Conservation (phyloP, 1,140 invertebrate species). For the Vollenhovia emeryi region DNA sequence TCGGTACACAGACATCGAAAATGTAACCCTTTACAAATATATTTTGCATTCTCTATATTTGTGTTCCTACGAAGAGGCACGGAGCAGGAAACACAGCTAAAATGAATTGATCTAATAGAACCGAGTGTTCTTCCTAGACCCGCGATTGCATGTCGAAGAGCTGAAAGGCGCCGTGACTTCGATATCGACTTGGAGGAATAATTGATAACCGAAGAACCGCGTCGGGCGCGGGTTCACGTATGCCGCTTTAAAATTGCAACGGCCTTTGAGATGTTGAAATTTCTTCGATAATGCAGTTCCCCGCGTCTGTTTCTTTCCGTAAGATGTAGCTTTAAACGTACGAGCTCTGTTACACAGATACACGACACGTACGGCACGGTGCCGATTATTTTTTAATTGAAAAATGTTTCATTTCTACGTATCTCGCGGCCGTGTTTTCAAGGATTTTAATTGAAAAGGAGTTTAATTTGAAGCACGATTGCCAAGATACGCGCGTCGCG, state of each 20-base stretch:
- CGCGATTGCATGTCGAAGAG: constrained; percentile 18
- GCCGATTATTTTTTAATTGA: constrained; percentile 19
- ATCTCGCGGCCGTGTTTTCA: constrained; percentile 12
- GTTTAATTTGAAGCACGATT: constrained; percentile 37
- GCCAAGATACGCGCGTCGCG: constrained; percentile 12
- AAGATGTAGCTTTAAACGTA: not conserved
- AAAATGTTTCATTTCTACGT: constrained; percentile 15
- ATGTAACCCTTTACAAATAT: not conserved
- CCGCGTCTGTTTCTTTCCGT: not conserved
- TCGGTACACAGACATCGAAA: not conserved
- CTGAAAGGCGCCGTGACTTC: constrained; percentile 24
- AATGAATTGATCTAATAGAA: constrained; percentile 28
- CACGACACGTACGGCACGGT: not conserved
- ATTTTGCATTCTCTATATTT: not conserved
- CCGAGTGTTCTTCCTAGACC: not conserved
- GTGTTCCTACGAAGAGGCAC: not conserved
- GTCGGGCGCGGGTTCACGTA: constrained; percentile 4
- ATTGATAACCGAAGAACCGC: constrained; percentile 43
- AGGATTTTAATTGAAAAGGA: constrained; percentile 36
- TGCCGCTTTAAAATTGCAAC: constrained; percentile 33
- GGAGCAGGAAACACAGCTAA: not conserved
- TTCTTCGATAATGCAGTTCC: constrained; percentile 16
- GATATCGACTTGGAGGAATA: constrained; percentile 29
- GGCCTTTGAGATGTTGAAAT: constrained; percentile 36
- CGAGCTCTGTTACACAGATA: not conserved